These are phyloP conservation scores for Conchocele bisecta DNA, from an alignment of 2,888 invertebrate species.

Conservation along the genomic window DNA sequence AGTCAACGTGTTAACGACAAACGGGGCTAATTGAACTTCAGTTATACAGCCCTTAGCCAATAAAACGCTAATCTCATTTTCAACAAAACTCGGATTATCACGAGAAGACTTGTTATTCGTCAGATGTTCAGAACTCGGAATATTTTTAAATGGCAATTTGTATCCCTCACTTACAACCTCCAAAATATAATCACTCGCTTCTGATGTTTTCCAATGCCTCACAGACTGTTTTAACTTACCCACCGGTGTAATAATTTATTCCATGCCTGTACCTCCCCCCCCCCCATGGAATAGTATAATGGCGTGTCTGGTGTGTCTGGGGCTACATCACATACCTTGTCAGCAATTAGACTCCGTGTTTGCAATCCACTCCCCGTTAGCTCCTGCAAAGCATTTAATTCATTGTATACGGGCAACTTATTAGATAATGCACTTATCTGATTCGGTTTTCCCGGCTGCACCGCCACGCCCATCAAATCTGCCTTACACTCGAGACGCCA, in stretches of 20 bases:
- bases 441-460: too few relatives aligned
- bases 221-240: constrained; percentile 1
- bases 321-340: too few relatives aligned
- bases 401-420: too few relatives aligned
- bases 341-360: too few relatives aligned
- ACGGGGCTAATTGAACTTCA: neutral
- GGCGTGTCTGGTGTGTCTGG: too few relatives aligned
- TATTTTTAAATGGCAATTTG: constrained; percentile 16
- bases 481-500: constrained; percentile 26
- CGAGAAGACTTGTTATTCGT: constrained; percentile 27
- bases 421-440: too few relatives aligned
- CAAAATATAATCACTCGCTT: constrained; percentile 9
- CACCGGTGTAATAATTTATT: constrained; percentile 18
- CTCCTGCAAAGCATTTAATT: too few relatives aligned
- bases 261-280: too few relatives aligned
- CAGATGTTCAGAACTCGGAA: neutral
- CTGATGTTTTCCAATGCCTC: constrained; percentile 14
- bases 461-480: too few relatives aligned
- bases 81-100: constrained; percentile 20
- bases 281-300: too few relatives aligned
- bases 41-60: constrained; percentile 19
- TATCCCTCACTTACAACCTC: constrained; percentile 17
- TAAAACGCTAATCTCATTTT: constrained; percentile 6
- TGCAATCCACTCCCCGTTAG: too few relatives aligned
- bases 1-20: constrained; percentile 25